These are phyloP conservation scores for Clarias magur DNA, from an alignment of 2,113 vertebrate species.

Conservation along the genomic window DNA sequence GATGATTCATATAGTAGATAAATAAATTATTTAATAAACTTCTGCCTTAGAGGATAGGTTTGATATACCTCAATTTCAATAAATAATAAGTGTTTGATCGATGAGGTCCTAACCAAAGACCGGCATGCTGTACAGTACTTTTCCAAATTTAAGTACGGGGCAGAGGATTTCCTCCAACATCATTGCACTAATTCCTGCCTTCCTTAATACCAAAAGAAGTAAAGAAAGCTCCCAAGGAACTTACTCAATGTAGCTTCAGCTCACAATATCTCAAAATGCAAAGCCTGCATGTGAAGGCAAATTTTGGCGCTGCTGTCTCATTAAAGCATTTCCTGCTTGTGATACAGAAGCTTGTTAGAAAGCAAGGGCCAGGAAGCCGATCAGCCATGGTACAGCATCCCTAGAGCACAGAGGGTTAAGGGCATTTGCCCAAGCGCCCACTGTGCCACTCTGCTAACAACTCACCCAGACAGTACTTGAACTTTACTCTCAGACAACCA, in stretches of 20 bases:
- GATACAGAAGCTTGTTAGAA: no score
- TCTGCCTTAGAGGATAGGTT: neutral
- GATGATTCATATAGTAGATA: no score
- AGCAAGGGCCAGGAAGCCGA: no score
- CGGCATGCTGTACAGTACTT: neutral
- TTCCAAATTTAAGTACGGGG: neutral
- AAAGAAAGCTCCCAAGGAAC: neutral
- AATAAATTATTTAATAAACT: no score
- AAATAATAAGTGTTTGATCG: neutral
- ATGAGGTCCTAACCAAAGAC: neutral
- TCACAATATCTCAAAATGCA: neutral
- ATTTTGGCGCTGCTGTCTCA: neutral
- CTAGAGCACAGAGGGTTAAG: no score
- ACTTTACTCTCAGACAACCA: no score
- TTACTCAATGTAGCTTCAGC: neutral
- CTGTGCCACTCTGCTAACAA: no score
- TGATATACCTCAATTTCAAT: neutral
- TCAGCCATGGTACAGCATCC: no score
- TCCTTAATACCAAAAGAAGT: neutral
- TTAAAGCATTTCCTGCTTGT: no score
- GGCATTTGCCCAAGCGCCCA: no score
- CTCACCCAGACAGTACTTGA: no score
- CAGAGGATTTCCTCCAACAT: neutral
- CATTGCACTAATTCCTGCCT: neutral
- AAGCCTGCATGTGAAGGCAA: neutral